Evolutionary conservation across 2,113 vertebrate species (phyloP).

Genomic region (Percina caprodes): DNA sequence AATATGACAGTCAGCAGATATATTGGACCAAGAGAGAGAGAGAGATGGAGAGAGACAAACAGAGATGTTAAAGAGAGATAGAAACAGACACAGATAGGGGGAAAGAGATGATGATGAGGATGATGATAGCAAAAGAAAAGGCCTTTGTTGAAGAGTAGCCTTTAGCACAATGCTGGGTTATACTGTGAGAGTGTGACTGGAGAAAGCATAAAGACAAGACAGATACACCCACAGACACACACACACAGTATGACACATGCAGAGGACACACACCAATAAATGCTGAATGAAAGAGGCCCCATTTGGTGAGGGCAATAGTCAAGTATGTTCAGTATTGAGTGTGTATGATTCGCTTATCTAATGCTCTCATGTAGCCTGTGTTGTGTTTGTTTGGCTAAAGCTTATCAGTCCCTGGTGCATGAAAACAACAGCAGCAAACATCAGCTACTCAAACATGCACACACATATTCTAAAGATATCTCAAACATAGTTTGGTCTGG

Average conservation of each 20-base stretch:
- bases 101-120: slow-evolving; percentile 58
- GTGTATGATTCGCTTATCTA: slow-evolving; percentile 77
- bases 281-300: slow-evolving; percentile 50
- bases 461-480: slow-evolving; percentile 63
- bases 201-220: slow-evolving; percentile 51
- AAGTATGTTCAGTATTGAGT: slow-evolving; percentile 66
- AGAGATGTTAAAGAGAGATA: slow-evolving; percentile 50
- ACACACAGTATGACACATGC: slow-evolving; percentile 16
- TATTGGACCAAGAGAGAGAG: slow-evolving; percentile 9
- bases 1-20: slow-evolving; percentile 77
- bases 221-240: slow-evolving; percentile 47
- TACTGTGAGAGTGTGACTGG: slow-evolving; percentile 49
- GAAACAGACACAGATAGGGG: slow-evolving; percentile 50
- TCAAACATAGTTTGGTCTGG: slow-evolving; percentile 36
- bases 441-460: slow-evolving; percentile 59
- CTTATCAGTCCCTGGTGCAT: slow-evolving; percentile 80
- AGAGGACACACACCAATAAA: slow-evolving; percentile 38
- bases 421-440: slow-evolving; percentile 76
- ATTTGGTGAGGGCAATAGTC: slow-evolving; percentile 68
- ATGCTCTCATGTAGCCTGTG: slow-evolving; percentile 73
- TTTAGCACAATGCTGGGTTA: slow-evolving; percentile 70
- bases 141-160: slow-evolving; percentile 68
- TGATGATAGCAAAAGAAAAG: slow-evolving; percentile 66
- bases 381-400: slow-evolving; percentile 78
- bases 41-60: slow-evolving; percentile 24